A percentile compares a stretch with the other conserved stretches of the same genome.
These are phyloP conservation scores for Laticauda colubrina DNA, from an alignment of 2,113 vertebrate species.

Conservation along the genomic window DNA sequence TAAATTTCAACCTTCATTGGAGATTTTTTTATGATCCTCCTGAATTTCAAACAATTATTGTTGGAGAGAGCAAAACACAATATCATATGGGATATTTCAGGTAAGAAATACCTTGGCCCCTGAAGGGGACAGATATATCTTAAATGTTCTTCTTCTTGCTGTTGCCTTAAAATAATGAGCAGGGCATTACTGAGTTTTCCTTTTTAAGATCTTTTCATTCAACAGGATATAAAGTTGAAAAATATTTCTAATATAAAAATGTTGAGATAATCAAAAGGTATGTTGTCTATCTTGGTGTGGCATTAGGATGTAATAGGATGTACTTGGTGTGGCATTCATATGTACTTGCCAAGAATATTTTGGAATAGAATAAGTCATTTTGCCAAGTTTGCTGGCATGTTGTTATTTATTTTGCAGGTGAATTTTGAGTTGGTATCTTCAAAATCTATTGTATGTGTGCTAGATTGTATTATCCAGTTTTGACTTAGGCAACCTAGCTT, in stretches of 20 bases:
- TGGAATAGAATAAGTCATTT: not conserved
- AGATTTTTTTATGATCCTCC: slow-evolving; percentile 95
- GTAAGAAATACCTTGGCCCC: slow-evolving; percentile 61
- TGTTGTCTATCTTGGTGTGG: not conserved
- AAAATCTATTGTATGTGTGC: not conserved
- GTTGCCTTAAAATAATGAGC: not conserved
- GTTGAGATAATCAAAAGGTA: not conserved
- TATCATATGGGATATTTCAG: slow-evolving; percentile 98
- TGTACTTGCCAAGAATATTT: not conserved
- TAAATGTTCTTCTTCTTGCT: not conserved
- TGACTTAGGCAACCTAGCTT: not conserved
- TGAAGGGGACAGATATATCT: not conserved
- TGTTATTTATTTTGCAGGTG: not conserved
- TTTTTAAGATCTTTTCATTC: no score
- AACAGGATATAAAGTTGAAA: not conserved
- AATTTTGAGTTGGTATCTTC: not conserved
- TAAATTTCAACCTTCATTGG: slow-evolving; percentile 90
- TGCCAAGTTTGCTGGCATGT: not conserved
- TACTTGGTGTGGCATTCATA: not conserved
- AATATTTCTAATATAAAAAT: not conserved
- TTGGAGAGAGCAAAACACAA: slow-evolving; percentile 78
- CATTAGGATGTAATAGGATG: not conserved
- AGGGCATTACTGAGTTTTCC: not conserved
- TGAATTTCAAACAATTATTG: slow-evolving; percentile 92
- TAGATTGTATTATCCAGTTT: not conserved